These are phyloP conservation scores for Crotalus tigris DNA, from an alignment of 2,113 vertebrate species.

Conservation along the genomic window DNA sequence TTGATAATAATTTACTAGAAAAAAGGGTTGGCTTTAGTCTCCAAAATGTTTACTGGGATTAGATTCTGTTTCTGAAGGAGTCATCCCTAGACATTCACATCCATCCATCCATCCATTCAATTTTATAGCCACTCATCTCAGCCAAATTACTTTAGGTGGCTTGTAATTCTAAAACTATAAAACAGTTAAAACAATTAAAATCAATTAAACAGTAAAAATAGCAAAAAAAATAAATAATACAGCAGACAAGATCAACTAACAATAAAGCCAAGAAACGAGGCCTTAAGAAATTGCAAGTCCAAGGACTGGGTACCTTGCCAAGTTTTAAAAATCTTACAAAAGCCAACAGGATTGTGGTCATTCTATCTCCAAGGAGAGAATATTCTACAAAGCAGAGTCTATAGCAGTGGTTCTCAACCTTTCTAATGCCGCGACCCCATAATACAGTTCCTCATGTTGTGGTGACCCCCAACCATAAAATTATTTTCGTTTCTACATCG, in stretches of 20 bases:
- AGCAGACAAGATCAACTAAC: not conserved
- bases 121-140: not conserved
- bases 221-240: not conserved
- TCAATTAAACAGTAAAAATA: not conserved
- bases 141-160: not conserved
- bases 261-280: not conserved
- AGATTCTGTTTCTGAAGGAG: not conserved
- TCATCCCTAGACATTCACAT: not conserved
- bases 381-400: not conserved
- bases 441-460: too few species aligned
- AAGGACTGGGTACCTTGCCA: not conserved
- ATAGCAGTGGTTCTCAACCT: not conserved
- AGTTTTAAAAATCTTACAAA: not conserved
- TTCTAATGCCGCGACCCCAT: too few species aligned
- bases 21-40: not conserved
- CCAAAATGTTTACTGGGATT: not conserved
- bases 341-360: not conserved
- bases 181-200: not conserved
- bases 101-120: too few species aligned
- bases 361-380: not conserved
- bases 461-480: too few species aligned
- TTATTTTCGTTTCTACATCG: too few species aligned
- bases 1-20: not conserved
- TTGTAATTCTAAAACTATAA: not conserved
- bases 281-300: not conserved